Evolutionary conservation across 2,888 invertebrate species (phyloP), one percentile per base, ranked within the genome.

Genomic region (Beris morrisii): DNA sequence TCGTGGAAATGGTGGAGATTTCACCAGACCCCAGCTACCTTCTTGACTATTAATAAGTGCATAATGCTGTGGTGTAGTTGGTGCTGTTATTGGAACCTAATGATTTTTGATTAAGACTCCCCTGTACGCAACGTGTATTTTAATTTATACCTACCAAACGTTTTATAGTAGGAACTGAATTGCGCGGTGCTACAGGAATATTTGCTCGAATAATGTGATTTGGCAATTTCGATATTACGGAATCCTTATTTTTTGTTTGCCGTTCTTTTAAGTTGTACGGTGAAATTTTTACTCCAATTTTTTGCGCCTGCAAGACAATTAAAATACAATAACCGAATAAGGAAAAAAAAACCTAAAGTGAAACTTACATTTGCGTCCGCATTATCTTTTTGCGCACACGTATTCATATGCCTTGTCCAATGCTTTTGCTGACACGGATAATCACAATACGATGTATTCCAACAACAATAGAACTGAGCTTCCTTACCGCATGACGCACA

Each of bases 381-480:
- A 59, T 66, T 65, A 64, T 71, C 71, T 5, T 70, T 71, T 71
- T 78, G 78, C 3, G 74, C 74, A 69, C 78, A 78, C 13, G 69
- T 68, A 4, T 68, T 31, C 3, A 78, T 87, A 79, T 95, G 95
- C 7, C 84, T 81, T 1, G 88, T 80, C 95, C 95, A 95, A 79
- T 95, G 94, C 71, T 87, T 84, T 75, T 91, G 87, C 80, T 95
- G 95, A 74, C 96, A 96, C 2, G 88, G 85, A 77, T 91, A 90
- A 82, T 92, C 91, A 80, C 96, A 97, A 80, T 97, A 97, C 63
- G 93, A 89, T 0, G 95, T 95, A 82, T 95, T 96, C 95, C 96
- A 97, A 77, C 97, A 97, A 76, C 97, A 97, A 80, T 95, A 94
- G 79, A 93, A 93, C 73, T 91, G 88, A 0, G 96, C 93, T 79